A percentile compares a stretch with the other conserved stretches of the same genome.
phyloP scores from a whole-genome alignment of 2,797 vertebrate species.

The Clarias fuscus region DNA sequence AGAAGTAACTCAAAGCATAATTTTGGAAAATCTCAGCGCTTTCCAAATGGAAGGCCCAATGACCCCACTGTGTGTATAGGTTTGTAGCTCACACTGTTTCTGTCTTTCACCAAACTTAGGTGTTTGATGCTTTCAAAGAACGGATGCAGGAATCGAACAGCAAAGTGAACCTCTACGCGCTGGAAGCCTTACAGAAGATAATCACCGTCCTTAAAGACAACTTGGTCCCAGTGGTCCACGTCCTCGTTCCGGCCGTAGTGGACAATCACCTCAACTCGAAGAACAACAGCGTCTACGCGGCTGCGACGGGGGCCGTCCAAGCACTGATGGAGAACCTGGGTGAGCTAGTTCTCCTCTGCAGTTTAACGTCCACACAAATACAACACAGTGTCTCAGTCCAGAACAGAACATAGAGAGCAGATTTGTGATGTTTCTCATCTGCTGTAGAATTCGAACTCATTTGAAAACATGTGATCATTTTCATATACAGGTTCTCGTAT shows the following conservation, averaged over 20 bases:
- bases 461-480: no score
- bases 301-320: constrained; percentile 82
- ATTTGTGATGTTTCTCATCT: no score
- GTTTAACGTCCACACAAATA: not conserved
- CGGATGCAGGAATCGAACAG: constrained; percentile 92
- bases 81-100: not conserved
- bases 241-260: constrained; percentile 88
- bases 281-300: constrained; percentile 84
- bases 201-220: constrained; percentile 80
- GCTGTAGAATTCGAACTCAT: no score
- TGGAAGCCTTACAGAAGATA: constrained; percentile 87
- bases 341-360: constrained; percentile 49
- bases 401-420: no score
- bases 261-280: constrained; percentile 98
- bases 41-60: not conserved
- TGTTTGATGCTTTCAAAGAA: constrained; percentile 90
- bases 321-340: constrained; percentile 84
- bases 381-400: not conserved
- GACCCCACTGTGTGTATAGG: not conserved
- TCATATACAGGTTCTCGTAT: no score
- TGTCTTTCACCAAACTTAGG: constrained; percentile 67
- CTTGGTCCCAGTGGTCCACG: constrained; percentile 85
- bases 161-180: constrained; percentile 89
- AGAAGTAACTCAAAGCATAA: no score
- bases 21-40: not conserved